Percentiles rank a stretch among this genome's conserved stretches.
Conservation (phyloP, 2,113 vertebrate genomes). For the Phalacrocorax aristotelis region DNA sequence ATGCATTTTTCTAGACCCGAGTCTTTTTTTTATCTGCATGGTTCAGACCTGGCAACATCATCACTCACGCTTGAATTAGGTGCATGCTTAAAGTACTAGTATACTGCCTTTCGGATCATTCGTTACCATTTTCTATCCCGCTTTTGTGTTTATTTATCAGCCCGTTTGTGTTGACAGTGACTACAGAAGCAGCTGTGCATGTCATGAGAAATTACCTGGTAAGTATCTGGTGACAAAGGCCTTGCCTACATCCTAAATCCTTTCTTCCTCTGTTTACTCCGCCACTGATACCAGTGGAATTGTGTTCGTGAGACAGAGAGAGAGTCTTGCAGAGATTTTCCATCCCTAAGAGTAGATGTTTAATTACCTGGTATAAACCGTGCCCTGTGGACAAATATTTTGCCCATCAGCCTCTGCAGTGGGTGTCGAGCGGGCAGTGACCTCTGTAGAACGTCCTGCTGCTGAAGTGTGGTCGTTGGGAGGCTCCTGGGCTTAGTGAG, state of each 20-base stretch:
- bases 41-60: constrained; percentile 16
- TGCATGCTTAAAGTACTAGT: neutral
- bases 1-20: constrained; percentile 21
- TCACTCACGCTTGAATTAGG: neutral
- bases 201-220: neutral
- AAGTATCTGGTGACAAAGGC: neutral
- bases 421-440: neutral
- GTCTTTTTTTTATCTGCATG: constrained; percentile 13
- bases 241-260: neutral
- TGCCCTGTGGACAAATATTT: neutral
- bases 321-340: neutral
- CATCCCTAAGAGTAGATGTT: rapidly evolving
- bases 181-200: neutral
- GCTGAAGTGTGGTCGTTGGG: neutral
- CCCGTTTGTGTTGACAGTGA: constrained; percentile 10
- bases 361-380: neutral
- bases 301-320: neutral
- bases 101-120: neutral
- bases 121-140: neutral
- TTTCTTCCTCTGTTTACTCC: neutral
- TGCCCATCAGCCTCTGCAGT: neutral
- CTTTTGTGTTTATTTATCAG: constrained; percentile 44
- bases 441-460: rapidly evolving
- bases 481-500: neutral
- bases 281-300: neutral